Percentiles rank a stretch among this genome's conserved stretches.
These are phyloP conservation scores for Drosophila setifemur DNA, from an alignment of 1,140 invertebrate genomes.

Conservation along the genomic window DNA sequence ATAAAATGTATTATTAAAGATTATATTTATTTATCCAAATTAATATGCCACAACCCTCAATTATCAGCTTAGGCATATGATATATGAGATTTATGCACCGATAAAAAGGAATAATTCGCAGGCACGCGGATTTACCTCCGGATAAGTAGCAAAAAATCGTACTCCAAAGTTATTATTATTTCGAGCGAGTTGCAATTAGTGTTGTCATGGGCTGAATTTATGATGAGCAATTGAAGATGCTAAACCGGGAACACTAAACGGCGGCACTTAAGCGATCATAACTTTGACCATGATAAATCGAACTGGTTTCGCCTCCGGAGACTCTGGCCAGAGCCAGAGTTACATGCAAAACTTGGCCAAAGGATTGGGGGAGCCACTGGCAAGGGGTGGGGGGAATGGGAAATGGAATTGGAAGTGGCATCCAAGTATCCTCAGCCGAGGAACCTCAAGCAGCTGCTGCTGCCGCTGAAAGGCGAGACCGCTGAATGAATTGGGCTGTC, in stretches of 20 bases:
- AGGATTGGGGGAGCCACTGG: not conserved
- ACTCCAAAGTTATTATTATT: conserved; percentile 18
- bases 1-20: no score
- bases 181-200: conserved; percentile 52
- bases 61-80: no score
- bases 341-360: conserved; percentile 52
- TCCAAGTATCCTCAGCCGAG: not conserved
- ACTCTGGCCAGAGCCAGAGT: conserved; percentile 9
- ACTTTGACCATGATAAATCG: conserved; percentile 70
- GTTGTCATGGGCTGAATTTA: conserved; percentile 66
- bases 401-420: conserved; percentile 6
- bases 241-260: conserved; percentile 56
- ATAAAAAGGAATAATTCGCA: not conserved
- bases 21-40: no score
- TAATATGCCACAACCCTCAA: not conserved
- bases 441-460: conserved; percentile 33
- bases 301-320: conserved; percentile 62
- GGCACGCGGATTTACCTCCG: conserved; percentile 12
- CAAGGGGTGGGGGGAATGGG: not conserved
- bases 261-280: conserved; percentile 71
- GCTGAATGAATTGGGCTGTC: conserved; percentile 67
- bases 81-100: no score
- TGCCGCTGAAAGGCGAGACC: conserved; percentile 53
- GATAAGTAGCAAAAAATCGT: conserved; percentile 13
- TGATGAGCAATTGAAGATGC: conserved; percentile 41